A percentile compares a stretch with the other conserved stretches of the same genome.
phyloP scores from a whole-genome alignment of 2,888 invertebrate genomes.

The Prosapia bicincta region DNA sequence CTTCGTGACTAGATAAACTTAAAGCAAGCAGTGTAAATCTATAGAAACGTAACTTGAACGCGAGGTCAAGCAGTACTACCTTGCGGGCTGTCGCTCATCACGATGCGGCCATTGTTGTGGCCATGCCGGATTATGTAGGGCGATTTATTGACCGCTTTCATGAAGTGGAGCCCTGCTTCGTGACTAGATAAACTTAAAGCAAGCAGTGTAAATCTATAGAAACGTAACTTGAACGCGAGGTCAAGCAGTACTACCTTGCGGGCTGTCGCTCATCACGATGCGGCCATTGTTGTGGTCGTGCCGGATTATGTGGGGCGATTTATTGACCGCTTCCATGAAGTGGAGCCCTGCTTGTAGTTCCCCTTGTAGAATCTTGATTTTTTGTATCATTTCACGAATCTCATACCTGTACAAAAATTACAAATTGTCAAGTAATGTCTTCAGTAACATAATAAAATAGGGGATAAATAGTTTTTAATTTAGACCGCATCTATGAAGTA shows the following conservation, averaged over 20 bases:
- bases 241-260: slow-evolving; percentile 28
- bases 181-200: too few species aligned
- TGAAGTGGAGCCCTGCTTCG: too few species aligned
- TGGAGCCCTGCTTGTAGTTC: slow-evolving; percentile 53
- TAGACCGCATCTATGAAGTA: too few species aligned
- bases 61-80: too few species aligned
- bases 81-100: slow-evolving; percentile 30
- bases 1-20: too few species aligned
- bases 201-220: too few species aligned
- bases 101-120: slow-evolving; percentile 37
- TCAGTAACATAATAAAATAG: too few species aligned
- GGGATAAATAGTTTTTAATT: too few species aligned
- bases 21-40: too few species aligned
- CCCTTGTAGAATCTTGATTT: slow-evolving; percentile 74
- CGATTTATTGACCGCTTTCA: slow-evolving; percentile 39
- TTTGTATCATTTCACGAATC: slow-evolving; percentile 88
- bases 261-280: slow-evolving; percentile 31
- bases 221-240: too few species aligned
- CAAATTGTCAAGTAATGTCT: not conserved
- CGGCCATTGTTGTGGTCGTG: slow-evolving; percentile 37
- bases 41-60: too few species aligned
- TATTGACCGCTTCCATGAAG: slow-evolving; percentile 40
- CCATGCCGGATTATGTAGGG: slow-evolving; percentile 37
- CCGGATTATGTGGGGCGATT: slow-evolving; percentile 39
- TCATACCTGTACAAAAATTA: slow-evolving; percentile 55